Evolutionary conservation across 2,797 vertebrate species (phyloP).

Genomic region (Xenops minutus): DNA sequence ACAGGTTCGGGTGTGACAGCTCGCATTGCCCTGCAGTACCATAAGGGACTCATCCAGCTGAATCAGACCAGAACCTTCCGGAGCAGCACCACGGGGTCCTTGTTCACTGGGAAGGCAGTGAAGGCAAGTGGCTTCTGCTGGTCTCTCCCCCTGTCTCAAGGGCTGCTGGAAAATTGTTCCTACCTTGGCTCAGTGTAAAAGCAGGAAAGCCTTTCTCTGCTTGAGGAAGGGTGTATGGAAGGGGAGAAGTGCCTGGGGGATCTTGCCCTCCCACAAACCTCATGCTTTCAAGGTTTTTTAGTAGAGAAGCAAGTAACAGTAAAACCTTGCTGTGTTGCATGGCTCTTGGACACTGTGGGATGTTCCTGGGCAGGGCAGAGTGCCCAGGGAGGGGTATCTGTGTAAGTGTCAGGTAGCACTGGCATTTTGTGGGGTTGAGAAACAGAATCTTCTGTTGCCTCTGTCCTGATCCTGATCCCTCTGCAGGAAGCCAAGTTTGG

Average conservation of each 20-base stretch:
- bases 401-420: rapidly evolving
- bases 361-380: background rate
- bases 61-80: conserved; percentile 86
- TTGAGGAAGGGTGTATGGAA: background rate
- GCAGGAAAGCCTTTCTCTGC: background rate
- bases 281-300: background rate
- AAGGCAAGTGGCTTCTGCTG: conserved; percentile 74
- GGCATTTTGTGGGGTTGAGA: background rate
- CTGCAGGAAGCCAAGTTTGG: conserved; percentile 86
- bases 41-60: conserved; percentile 87
- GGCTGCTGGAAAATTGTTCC: background rate
- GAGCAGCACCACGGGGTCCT: conserved; percentile 85
- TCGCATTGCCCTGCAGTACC: conserved; percentile 90
- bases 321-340: background rate
- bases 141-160: background rate
- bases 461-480: background rate
- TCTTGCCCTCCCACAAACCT: background rate
- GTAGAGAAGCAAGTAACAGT: background rate
- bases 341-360: background rate
- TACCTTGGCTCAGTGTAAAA: background rate
- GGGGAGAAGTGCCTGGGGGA: background rate
- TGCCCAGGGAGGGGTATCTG: rapidly evolving
- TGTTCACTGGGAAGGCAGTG: conserved; percentile 89
- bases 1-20: conserved; percentile 94
- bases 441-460: background rate